Evolutionary conservation across 2,113 vertebrate species (phyloP), one percentile per base, ranked within the genome.

Genomic region (Xiphorhynchus elegans): DNA sequence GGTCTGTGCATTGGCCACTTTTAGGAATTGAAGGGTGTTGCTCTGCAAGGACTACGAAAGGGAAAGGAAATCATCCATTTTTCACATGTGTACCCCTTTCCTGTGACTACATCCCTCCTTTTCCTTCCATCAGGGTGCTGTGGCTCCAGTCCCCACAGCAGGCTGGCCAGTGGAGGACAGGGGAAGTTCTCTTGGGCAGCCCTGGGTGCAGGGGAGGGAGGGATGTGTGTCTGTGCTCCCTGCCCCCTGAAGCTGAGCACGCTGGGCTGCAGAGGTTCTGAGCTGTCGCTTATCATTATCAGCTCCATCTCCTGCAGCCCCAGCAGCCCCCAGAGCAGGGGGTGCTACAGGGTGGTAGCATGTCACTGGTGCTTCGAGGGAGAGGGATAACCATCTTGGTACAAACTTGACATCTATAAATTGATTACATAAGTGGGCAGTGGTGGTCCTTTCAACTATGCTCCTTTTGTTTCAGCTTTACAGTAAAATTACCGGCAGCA

Each of bases 401-500:
- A 90, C 98, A 93, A 95, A 97, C 97, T 84, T 98, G 98, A 98
- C 97, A 97, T 98, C 95, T 94, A 97, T 97, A 97, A 98, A 98
- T 98, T 97, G 98, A 98, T 98, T 97, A 97, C 98, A 98, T 97
- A 96, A 98, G 98, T 97, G 96, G 97, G 96, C 97, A 96, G 68
- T 97, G 98, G 98, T 98, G 98, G 98, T 98, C 98, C 97, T 98
- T 98, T 98, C 98, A 98, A 97, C 97, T 96, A 90, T 1, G 42
- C 94, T 97, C 94, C 97, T 98, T 98, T 98, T 98, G 98, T 98
- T 97, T 98, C 93, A 82, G 96, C 91, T 96, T 97, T 98, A 98
- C 98, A 98, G 97, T 98, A 98, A 98, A 98, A 98, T 97, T 97
- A 97, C 96, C 98, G 97, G 98, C 98, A 98, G 98, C 98, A 97